A percentile compares a stretch with the other conserved stretches of the same genome.
Evolutionary conservation across 2,888 invertebrate species (phyloP).

Genomic region (Pantelozetes paolii): DNA sequence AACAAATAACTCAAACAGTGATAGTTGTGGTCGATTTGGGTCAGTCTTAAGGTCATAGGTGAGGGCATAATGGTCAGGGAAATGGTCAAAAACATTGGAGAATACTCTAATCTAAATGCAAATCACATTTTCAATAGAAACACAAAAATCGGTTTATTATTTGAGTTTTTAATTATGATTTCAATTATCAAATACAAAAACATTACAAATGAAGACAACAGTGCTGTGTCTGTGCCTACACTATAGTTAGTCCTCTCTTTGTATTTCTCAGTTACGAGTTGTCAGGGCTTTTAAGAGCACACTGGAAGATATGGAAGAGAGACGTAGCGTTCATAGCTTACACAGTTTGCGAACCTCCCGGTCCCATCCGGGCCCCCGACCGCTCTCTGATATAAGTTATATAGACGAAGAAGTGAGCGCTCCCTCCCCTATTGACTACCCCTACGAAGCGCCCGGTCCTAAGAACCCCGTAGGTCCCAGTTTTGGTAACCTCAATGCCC

Average conservation of each 20-base stretch:
- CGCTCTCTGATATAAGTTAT: slow-evolving; percentile 77
- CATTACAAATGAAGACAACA: too few species aligned
- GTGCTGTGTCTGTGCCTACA: slow-evolving; percentile 26
- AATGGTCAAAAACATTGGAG: neutral
- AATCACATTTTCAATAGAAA: too few species aligned
- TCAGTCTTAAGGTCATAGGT: too few species aligned
- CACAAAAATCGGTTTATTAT: too few species aligned
- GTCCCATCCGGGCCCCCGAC: slow-evolving; percentile 68
- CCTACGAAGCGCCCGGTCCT: slow-evolving; percentile 43
- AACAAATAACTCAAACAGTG: neutral
- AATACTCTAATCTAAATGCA: too few species aligned
- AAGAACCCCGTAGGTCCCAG: slow-evolving; percentile 16
- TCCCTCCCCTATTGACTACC: slow-evolving; percentile 53
- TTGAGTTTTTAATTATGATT: too few species aligned
- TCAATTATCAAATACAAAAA: too few species aligned
- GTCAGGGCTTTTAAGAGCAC: slow-evolving; percentile 99
- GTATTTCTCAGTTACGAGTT: slow-evolving; percentile 84
- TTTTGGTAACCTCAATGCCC: slow-evolving; percentile 31
- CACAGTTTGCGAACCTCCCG: slow-evolving; percentile 72
- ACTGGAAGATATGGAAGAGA: slow-evolving; percentile 98
- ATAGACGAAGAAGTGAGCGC: slow-evolving; percentile 64
- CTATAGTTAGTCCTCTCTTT: neutral
- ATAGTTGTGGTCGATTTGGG: too few species aligned
- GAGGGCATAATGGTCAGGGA: neutral
- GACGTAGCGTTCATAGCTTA: slow-evolving; percentile 95